These are phyloP conservation scores for Chaetogeoica ovagalla DNA, from an alignment of 2,888 invertebrate genomes.

Conservation along the genomic window DNA sequence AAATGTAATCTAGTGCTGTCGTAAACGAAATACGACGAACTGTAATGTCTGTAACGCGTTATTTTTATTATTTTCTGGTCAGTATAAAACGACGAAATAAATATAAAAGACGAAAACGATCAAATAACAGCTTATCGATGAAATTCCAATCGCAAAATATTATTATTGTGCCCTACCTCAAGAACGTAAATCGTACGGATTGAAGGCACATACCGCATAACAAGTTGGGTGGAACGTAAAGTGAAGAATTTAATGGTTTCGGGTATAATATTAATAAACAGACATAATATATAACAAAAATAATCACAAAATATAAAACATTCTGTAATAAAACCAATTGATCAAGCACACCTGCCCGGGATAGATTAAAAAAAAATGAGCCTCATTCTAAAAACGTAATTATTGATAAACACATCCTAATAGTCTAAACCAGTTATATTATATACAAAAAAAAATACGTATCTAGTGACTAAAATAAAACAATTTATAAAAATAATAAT, in stretches of 20 bases:
- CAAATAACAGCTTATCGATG: background rate
- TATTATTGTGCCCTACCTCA: background rate
- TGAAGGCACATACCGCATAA: background rate
- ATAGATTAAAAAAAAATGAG: background rate
- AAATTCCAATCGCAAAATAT: background rate
- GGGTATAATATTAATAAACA: background rate
- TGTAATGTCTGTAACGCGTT: too few species aligned
- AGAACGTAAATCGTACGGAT: background rate
- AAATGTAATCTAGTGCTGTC: background rate
- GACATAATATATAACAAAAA: background rate
- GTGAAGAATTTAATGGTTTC: background rate
- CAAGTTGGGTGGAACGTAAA: background rate
- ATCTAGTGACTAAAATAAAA: too few species aligned
- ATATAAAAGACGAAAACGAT: background rate
- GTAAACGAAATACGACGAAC: background rate
- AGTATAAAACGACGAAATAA: too few species aligned
- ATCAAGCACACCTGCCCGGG: slow-evolving; percentile 13
- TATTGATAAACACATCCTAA: background rate
- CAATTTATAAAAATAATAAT: too few species aligned
- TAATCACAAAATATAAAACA: background rate
- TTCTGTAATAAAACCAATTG: background rate
- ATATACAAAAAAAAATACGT: too few species aligned
- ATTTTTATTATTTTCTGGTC: too few species aligned
- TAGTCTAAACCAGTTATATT: background rate
- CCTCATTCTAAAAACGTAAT: slow-evolving; percentile 9